Evolutionary conservation across 1,140 invertebrate genomes (phyloP).

Genomic region (Drosophila ercepeae): DNA sequence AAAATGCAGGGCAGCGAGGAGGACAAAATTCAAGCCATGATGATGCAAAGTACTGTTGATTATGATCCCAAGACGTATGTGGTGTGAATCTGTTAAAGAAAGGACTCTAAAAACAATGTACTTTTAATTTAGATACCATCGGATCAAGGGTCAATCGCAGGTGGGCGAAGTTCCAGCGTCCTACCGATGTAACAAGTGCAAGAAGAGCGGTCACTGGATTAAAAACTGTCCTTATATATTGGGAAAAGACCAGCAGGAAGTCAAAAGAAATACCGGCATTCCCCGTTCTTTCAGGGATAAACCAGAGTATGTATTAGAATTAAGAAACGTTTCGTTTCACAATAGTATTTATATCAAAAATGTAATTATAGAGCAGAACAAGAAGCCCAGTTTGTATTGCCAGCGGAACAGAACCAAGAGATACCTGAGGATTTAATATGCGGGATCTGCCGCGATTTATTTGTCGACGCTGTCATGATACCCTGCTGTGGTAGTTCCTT

Average conservation of each 20-base stretch:
- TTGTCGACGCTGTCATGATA: constrained; percentile 97
- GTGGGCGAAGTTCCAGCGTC: constrained; percentile 93
- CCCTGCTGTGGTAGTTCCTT: constrained; percentile 98
- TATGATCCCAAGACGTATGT: constrained; percentile 98
- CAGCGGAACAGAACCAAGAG: constrained; percentile 84
- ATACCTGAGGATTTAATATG: constrained; percentile 96
- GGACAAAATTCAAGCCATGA: constrained; percentile 98
- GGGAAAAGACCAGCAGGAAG: constrained; percentile 86
- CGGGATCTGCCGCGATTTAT: constrained; percentile 95
- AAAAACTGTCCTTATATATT: constrained; percentile 93
- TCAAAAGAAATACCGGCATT: constrained; percentile 98
- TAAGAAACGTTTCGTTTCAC: neutral
- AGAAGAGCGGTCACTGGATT: constrained; percentile 97
- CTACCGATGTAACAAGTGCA: constrained; percentile 97
- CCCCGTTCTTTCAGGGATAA: constrained; percentile 97
- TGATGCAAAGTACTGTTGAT: constrained; percentile 97
- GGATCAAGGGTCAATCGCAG: constrained; percentile 93
- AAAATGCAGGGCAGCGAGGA: constrained; percentile 96
- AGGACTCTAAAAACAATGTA: neutral
- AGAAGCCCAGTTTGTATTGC: constrained; percentile 47
- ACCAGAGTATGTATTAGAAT: constrained; percentile 53
- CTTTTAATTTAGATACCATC: constrained; percentile 89
- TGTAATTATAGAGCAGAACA: constrained; percentile 39
- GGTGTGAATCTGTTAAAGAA: neutral
- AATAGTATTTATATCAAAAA: neutral